Evolutionary conservation across 2,797 vertebrate genomes (phyloP), one percentile per base, ranked within the genome.

Genomic region (Champsocephalus gunnari): DNA sequence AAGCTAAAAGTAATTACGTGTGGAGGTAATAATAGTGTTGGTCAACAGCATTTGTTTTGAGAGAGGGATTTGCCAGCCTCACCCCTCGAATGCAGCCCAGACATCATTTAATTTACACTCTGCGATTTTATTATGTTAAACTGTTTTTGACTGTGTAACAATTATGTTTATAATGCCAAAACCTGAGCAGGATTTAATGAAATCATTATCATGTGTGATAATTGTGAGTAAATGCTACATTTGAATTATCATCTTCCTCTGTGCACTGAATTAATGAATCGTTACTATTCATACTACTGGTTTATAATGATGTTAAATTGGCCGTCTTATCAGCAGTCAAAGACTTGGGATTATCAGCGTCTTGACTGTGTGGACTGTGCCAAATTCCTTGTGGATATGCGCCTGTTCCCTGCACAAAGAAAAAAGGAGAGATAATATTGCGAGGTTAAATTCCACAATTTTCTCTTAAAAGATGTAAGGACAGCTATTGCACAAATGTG

Each of bases 151-250:
- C 95, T 95, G 84, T 90, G 94, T 94, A 92, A 95, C 96, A 96
- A 97, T 97, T 97, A 97, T 96, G 96, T 97, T 98, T 97, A 97
- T 98, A 98, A 98, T 97, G 96, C 95, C 96, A 97, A 95, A 96
- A 97, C 97, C 96, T 95, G 95, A 95, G 94, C 93, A 93, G 95
- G 96, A 97, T 96, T 97, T 91, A 92, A 93, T 93, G 90, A 92
- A 92, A 94, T 93, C 92, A 94, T 94, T 92, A 94, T 90, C 87
- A 85, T 67, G 86, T 83, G 83, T 90, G 90, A 91, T 94, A 94
- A 95, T 94, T 94, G 92, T 88, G 87, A 93, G 87, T 88, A 90
- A 92, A 92, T 89, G 92, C 92, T 83, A 70, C 90, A 95, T 94
- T 92, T 92, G 88, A 94, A 95, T 95, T 88, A 92, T 90, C 81